Evolutionary conservation across 30 jellyfish, hydroid and myxozoan genomes (phyloP), one percentile per base, ranked within the genome.

Genomic region (Aurelia sp.): DNA sequence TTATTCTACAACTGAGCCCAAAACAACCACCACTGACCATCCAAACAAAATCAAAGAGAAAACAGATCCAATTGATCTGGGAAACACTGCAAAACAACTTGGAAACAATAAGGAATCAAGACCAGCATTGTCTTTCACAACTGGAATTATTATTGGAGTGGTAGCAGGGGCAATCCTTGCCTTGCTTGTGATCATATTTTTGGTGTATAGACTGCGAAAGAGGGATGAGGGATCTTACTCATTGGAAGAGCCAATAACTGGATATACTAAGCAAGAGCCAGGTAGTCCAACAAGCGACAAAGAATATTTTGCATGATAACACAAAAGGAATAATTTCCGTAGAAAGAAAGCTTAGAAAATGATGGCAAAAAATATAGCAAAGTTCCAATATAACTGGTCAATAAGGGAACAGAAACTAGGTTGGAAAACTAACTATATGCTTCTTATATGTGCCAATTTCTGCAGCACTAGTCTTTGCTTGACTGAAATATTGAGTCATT

Each of bases 101-200:
- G 59, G 75, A 72, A 48, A 51, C n/a, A 20, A 10, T 22, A 38
- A 74, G 35, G 47, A 38, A n/a, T 72, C 84, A 6, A 53, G 70
- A 59, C 61, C 64, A 30, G 58, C 79, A 3, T 66, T 93, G n/a
- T 69, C 78, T 27, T 88, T 93, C 48, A 88, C 96, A 27, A 93
- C 84, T 4, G 98, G 97, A 8, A 93, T 93, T 15, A 93, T 93
- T 13, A 77, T 87, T 53, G 98, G 98, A n/a, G 98, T 89, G 44
- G 97, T 93, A 44, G 88, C 84, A 18, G 98, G 98, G 20, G 98
- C 98, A 10, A 63, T 93, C 35, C 80, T 93, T 38, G 97, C 97
- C 65, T 81, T 93, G 22, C 69, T 88, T 27, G 79, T 93, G 8
- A 88, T 93, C 27, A 40, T 93, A 33, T 83, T 93, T 62, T 77